Conservation (phyloP, 2,797 vertebrate genomes). For the Emydoidea blandingii region DNA sequence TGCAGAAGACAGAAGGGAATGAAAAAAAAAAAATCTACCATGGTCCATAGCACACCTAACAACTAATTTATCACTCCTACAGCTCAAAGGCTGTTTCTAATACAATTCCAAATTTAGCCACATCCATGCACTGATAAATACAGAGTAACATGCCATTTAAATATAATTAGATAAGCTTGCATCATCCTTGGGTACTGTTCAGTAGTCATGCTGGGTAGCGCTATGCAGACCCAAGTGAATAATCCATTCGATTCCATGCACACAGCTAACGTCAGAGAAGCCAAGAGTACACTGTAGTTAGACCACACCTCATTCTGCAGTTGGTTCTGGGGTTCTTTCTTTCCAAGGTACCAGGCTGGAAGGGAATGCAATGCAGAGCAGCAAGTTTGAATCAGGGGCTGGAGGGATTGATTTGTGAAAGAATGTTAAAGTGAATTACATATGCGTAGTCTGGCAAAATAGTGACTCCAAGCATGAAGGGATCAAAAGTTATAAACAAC, state of each 20-base stretch:
- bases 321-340: not conserved
- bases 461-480: not conserved
- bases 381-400: not conserved
- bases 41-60: rapidly evolving
- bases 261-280: not conserved
- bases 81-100: not conserved
- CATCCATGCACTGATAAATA: not conserved
- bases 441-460: not conserved
- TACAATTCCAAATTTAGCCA: not conserved
- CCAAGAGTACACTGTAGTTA: not conserved
- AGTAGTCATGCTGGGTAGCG: not conserved
- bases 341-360: not conserved
- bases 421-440: not conserved
- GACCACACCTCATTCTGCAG: not conserved
- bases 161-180: not conserved
- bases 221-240: not conserved
- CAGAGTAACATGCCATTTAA: not conserved
- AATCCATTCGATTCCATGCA: not conserved
- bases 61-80: not conserved
- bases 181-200: not conserved
- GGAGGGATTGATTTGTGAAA: not conserved
- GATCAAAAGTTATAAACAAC: not conserved
- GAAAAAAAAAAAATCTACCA: not conserved
- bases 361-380: not conserved
- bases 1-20: not conserved